A percentile compares a stretch with the other conserved stretches of the same genome.
These are phyloP conservation scores for Butastur rufipennis DNA, from an alignment of 2,113 vertebrate genomes.

Conservation along the genomic window DNA sequence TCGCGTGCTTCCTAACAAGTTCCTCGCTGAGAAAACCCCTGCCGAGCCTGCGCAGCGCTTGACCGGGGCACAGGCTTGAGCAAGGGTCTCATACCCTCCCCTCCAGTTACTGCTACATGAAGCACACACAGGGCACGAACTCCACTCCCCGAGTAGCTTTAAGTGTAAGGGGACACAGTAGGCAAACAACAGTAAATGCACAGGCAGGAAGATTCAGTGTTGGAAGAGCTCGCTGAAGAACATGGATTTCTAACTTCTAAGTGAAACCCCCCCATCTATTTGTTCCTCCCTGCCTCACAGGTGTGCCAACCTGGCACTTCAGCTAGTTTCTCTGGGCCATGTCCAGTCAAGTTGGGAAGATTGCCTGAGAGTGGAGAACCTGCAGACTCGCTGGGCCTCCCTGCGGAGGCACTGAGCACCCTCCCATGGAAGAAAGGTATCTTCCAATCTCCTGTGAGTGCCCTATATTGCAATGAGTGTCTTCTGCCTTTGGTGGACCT, in stretches of 20 bases:
- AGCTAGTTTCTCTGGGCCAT: neutral
- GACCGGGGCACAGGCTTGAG: accelerated
- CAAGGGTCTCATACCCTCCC: neutral
- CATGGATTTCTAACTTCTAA: neutral
- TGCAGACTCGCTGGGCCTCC: accelerated
- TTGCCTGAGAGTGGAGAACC: accelerated
- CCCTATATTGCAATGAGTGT: neutral
- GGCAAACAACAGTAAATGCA: neutral
- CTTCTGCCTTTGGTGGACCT: neutral
- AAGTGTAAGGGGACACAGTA: too few species aligned
- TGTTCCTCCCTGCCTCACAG: neutral
- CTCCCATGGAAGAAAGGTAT: neutral
- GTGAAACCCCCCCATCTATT: accelerated
- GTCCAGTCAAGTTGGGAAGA: neutral
- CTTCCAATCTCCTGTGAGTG: neutral
- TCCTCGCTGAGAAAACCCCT: accelerated
- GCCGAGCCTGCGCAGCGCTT: accelerated
- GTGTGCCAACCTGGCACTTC: accelerated
- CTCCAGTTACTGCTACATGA: accelerated
- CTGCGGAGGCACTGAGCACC: neutral
- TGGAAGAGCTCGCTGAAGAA: neutral
- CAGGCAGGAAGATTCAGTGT: too few species aligned
- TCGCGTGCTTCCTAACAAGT: neutral
- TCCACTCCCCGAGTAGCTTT: too few species aligned
- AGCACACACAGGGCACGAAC: neutral